Conservation (phyloP, 2,888 invertebrate genomes). For the Acrobasis suavella region DNA sequence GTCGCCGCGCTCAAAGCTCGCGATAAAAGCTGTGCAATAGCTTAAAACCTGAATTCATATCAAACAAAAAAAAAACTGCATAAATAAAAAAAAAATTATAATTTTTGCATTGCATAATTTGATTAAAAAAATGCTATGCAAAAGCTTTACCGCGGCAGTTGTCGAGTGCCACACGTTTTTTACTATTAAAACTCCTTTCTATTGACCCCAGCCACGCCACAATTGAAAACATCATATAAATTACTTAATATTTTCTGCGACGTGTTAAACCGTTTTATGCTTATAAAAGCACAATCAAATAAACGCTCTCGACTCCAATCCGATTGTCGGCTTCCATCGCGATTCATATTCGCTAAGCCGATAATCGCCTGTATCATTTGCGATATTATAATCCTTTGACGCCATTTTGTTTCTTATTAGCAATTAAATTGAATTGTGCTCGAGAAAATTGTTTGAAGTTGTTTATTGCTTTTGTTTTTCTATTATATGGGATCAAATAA, state of each 20-base stretch:
- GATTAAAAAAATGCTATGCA: too few relatives aligned
- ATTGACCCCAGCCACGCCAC: too few relatives aligned
- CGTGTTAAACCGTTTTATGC: slow-evolving; percentile 4
- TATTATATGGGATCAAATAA: neutral
- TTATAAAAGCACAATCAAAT: slow-evolving; percentile 16
- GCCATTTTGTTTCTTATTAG: slow-evolving; percentile 3
- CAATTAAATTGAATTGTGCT: neutral
- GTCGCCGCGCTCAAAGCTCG: too few relatives aligned
- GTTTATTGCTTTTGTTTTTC: neutral
- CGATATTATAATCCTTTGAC: slow-evolving; percentile 15
- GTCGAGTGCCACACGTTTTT: too few relatives aligned
- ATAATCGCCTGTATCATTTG: slow-evolving; percentile 7
- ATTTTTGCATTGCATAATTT: too few relatives aligned
- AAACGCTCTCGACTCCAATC: slow-evolving; percentile 12
- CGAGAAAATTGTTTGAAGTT: neutral
- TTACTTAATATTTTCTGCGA: neutral
- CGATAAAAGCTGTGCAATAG: too few relatives aligned
- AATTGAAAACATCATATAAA: neutral
- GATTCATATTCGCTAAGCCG: slow-evolving; percentile 9
- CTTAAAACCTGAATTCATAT: too few relatives aligned
- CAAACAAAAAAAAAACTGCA: too few relatives aligned
- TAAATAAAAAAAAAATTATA: too few relatives aligned
- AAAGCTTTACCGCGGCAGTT: too few relatives aligned
- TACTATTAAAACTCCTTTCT: too few relatives aligned
- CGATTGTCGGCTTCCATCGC: slow-evolving; percentile 13